A percentile compares a stretch with the other conserved stretches of the same genome.
Evolutionary conservation across 2,113 vertebrate genomes (phyloP).

Genomic region (Phocoena phocoena): DNA sequence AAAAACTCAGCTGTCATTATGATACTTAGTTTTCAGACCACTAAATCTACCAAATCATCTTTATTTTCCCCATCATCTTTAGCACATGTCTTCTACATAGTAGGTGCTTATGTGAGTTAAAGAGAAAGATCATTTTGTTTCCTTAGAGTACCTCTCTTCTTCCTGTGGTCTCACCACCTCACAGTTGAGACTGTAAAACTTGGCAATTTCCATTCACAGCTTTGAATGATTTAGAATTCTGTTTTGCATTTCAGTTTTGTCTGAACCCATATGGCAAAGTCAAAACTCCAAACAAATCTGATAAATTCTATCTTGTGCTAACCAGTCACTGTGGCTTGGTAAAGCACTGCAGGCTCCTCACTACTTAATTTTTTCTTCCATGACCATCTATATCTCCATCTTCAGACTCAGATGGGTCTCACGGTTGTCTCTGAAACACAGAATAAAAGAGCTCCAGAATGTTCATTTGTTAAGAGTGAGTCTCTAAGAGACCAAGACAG

Average conservation of each 20-base stretch:
- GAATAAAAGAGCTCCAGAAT: background rate
- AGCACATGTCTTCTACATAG: background rate
- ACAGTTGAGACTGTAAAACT: conserved; percentile 52
- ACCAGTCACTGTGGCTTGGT: conserved; percentile 41
- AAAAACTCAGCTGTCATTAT: background rate
- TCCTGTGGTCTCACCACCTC: conserved; percentile 24
- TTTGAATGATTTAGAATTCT: conserved; percentile 73
- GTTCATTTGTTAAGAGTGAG: background rate
- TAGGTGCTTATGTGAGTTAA: background rate
- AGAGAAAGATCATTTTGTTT: background rate
- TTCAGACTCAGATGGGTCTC: conserved; percentile 6
- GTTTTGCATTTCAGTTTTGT: conserved; percentile 77
- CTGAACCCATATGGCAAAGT: conserved; percentile 78
- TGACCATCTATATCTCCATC: conserved; percentile 26
- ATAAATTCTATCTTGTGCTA: conserved; percentile 60
- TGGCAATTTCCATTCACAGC: conserved; percentile 70
- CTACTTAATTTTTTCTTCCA: conserved; percentile 26
- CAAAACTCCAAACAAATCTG: conserved; percentile 68
- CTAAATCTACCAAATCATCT: background rate
- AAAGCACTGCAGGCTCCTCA: background rate
- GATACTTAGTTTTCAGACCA: background rate
- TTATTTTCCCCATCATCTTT: background rate
- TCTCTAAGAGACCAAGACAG: background rate
- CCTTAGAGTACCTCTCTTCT: background rate
- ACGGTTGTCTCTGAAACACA: background rate